Evolutionary conservation across 2,888 invertebrate genomes (phyloP), one percentile per base, ranked within the genome.

Genomic region (Bugula neritina): DNA sequence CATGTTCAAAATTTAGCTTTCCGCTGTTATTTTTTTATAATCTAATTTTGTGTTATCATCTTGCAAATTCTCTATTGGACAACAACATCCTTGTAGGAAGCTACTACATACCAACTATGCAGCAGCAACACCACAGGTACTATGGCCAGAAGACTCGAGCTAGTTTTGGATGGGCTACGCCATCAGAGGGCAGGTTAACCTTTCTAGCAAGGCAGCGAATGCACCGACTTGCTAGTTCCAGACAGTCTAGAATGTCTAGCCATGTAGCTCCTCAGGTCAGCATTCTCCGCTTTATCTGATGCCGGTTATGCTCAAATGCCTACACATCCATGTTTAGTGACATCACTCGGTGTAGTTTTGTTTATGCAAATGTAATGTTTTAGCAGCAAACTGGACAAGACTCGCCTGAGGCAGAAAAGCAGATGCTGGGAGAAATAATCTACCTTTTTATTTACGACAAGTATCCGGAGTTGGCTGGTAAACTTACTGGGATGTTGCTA

Each of bases 401-500:
- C 75, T 90, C 91, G 69, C 92, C 93, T 63, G 93, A 94, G 84
- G 98, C 99, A 81, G 98, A 99, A 86, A 99, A 99, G 84, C 98
- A 99, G 87, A 96, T 99, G 92, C 88, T 99, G 78, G 99, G 99
- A 77, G 99, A 99, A 86, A 91, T 97, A 77, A 88, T 99, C 74
- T 99, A 94, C 90, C 98, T 98, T 27, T 89, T 97, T 76, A 97
- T 98, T 85, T 86, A 86, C 78, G 73, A 74, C 71, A 95, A 96
- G 93, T 92, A 97, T 86, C 90, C 93, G 54, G 90, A 92, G 74
- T 88, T 95, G 80, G 95, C 97, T 79, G 97, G 97, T 73, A 98
- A 98, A 86, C 96, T 99, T 78, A 98, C 98, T 77, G 98, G 98
- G 80, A 98, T 99, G 98, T 89, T 99, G 87, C 87, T 99, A 80